Percentiles rank a stretch among this genome's conserved stretches.
These are phyloP conservation scores for Zelleria hepariella DNA, from an alignment of 2,888 invertebrate genomes.

Conservation along the genomic window DNA sequence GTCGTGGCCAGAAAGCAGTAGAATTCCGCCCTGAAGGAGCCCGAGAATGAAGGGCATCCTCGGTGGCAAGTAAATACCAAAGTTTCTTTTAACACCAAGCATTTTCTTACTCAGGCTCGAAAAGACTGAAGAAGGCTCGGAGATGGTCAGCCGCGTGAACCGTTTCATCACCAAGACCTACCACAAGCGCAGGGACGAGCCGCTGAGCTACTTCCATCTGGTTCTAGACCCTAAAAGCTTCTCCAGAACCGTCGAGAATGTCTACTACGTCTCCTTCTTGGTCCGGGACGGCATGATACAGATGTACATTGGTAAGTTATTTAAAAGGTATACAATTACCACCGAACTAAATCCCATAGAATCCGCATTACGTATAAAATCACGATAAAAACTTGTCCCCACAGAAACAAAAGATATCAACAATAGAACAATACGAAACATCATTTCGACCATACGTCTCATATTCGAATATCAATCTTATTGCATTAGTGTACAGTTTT, in stretches of 20 bases:
- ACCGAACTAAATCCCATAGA: too few species aligned
- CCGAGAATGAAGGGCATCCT: too few species aligned
- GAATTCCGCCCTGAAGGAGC: conserved; percentile 51
- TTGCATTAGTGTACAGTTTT: too few species aligned
- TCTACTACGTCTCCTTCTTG: conserved; percentile 76
- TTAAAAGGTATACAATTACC: neutral
- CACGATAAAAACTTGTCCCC: too few species aligned
- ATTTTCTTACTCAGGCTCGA: conserved; percentile 47
- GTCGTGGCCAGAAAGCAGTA: conserved; percentile 34
- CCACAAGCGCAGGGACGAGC: conserved; percentile 34
- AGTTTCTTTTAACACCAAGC: too few species aligned
- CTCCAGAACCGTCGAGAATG: conserved; percentile 74
- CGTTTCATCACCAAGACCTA: conserved; percentile 55
- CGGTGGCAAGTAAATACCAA: too few species aligned
- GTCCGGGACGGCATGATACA: conserved; percentile 68
- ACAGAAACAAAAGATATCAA: too few species aligned
- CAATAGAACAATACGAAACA: too few species aligned
- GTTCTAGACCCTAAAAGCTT: conserved; percentile 74
- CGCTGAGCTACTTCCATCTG: conserved; percentile 72
- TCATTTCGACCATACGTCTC: too few species aligned
- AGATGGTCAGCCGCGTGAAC: conserved; percentile 66
- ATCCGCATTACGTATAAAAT: too few species aligned
- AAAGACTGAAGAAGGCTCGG: conserved; percentile 68
- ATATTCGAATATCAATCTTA: too few species aligned
- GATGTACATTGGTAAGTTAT: conserved; percentile 53